Conservation (phyloP, 1,140 invertebrate species). For the Trachymyrmex cornetzi region DNA sequence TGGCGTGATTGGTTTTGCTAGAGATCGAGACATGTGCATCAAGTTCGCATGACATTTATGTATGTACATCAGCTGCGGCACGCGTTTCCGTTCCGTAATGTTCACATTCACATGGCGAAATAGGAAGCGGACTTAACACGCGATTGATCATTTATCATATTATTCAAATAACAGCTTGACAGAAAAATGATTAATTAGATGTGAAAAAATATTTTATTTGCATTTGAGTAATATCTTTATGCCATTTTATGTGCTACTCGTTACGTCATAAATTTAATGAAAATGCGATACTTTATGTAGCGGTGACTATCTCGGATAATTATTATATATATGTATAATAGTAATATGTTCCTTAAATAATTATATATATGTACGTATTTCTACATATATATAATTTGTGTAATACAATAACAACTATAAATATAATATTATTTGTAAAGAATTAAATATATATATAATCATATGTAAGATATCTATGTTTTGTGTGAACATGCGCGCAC, state of each 20-base stretch:
- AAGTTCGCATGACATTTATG: slow-evolving; percentile 46
- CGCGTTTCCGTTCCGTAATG: slow-evolving; percentile 3
- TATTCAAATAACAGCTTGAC: slow-evolving; percentile 8
- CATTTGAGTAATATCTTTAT: not conserved
- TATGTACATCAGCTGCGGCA: slow-evolving; percentile 28
- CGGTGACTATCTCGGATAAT: not conserved
- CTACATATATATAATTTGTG: not conserved
- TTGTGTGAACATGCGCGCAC: too few species aligned
- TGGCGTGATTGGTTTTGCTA: slow-evolving; percentile 57
- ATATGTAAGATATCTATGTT: too few species aligned
- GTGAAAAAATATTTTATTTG: slow-evolving; percentile 1
- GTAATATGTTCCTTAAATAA: not conserved
- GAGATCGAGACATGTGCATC: slow-evolving; percentile 42
- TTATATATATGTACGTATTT: too few species aligned
- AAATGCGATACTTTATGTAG: not conserved
- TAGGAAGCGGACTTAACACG: slow-evolving; percentile 6
- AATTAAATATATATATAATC: not conserved
- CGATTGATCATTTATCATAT: slow-evolving; percentile 29
- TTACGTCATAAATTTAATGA: slow-evolving; percentile 16
- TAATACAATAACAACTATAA: too few species aligned
- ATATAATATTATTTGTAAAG: not conserved
- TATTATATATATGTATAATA: not conserved
- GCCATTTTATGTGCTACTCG: not conserved
- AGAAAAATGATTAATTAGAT: slow-evolving; percentile 28
- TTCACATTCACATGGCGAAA: not conserved